phyloP scores from a whole-genome alignment of 1,140 invertebrate genomes.

The Xylocopa sonorina region DNA sequence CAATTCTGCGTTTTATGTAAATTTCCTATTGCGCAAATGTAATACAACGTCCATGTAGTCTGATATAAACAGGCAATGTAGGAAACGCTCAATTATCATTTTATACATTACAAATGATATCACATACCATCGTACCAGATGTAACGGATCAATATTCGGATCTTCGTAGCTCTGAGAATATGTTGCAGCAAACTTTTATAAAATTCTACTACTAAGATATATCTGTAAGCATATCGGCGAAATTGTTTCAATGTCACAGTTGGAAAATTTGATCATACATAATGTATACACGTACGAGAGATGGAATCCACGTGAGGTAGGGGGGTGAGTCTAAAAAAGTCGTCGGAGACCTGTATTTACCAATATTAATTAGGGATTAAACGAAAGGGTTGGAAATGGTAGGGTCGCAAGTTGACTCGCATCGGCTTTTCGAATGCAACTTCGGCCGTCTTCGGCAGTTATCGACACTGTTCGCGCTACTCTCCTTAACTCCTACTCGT shows the following conservation, averaged over 20 bases:
- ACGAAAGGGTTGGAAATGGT: slow-evolving; percentile 33
- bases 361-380: slow-evolving; percentile 42
- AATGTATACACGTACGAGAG: not conserved
- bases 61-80: slow-evolving; percentile 18
- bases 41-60: not conserved
- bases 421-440: slow-evolving; percentile 58
- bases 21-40: slow-evolving; percentile 21
- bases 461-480: slow-evolving; percentile 54
- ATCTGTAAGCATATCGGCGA: not conserved
- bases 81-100: slow-evolving; percentile 35
- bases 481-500: slow-evolving; percentile 60
- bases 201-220: too few relatives aligned
- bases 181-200: not conserved
- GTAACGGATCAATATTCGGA: not conserved
- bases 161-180: not conserved
- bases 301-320: not conserved
- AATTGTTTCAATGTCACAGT: not conserved
- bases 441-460: slow-evolving; percentile 58
- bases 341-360: slow-evolving; percentile 9
- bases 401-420: slow-evolving; percentile 24
- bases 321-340: not conserved
- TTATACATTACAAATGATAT: slow-evolving; percentile 14
- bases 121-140: not conserved
- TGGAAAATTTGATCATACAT: not conserved
- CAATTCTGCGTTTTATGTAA: not conserved